Conservation (phyloP, 2,888 invertebrate genomes). For the Cerastoderma edule region DNA sequence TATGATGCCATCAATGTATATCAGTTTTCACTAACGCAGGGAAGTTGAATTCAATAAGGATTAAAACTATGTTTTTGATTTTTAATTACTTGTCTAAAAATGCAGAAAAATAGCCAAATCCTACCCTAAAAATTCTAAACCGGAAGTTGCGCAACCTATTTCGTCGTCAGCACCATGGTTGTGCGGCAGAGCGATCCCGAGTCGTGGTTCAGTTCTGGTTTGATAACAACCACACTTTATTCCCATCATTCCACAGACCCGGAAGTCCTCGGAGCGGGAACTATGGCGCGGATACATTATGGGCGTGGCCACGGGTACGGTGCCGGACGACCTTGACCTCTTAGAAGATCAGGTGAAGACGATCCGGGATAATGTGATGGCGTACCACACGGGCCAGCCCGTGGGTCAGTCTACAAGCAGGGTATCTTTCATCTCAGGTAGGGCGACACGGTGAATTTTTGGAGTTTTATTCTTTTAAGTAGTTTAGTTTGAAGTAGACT, state of each 20-base stretch:
- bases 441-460: too few species aligned
- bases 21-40: too few species aligned
- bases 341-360: constrained; percentile 44
- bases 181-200: too few species aligned
- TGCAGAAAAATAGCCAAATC: neutral
- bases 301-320: constrained; percentile 40
- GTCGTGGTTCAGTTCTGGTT: too few species aligned
- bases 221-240: neutral
- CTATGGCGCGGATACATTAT: constrained; percentile 49
- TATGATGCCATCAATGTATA: too few species aligned
- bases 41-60: too few species aligned
- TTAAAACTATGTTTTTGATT: neutral
- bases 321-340: constrained; percentile 62
- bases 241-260: constrained; percentile 32
- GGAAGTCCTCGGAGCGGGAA: constrained; percentile 46
- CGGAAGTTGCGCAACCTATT: neutral
- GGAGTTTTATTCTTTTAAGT: too few species aligned
- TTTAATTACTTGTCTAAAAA: neutral
- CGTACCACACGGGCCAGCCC: constrained; percentile 20
- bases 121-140: too few species aligned
- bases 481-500: too few species aligned
- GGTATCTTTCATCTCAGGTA: constrained; percentile 16
- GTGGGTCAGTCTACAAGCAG: neutral
- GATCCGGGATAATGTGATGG: constrained; percentile 45
- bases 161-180: neutral